These are phyloP conservation scores for Mactromeris polynyma DNA, from an alignment of 2,888 invertebrate species.

Conservation along the genomic window DNA sequence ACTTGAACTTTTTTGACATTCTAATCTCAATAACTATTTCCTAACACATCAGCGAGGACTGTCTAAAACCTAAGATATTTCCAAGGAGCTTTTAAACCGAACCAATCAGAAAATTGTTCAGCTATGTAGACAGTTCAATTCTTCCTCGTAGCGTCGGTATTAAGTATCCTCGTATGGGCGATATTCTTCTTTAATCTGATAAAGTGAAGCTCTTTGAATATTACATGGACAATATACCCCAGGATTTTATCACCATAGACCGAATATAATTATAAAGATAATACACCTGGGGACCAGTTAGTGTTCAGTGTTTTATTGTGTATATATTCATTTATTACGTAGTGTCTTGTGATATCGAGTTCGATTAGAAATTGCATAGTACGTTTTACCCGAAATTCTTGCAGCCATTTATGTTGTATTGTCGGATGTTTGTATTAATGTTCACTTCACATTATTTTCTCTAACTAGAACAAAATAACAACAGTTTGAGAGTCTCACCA, in stretches of 20 bases:
- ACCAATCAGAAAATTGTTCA: conserved; percentile 2
- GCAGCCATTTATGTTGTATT: too few relatives aligned
- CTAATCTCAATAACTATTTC: neutral
- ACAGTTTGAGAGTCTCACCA: too few relatives aligned
- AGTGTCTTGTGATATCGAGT: neutral
- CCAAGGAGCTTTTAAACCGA: neutral
- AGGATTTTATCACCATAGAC: neutral
- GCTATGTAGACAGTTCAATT: neutral
- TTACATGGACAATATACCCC: neutral
- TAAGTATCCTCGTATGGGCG: neutral
- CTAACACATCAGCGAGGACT: neutral
- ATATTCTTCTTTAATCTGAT: conserved; percentile 1
- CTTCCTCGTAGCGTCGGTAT: neutral
- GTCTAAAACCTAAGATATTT: neutral
- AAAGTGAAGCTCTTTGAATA: neutral
- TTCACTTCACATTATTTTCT: too few relatives aligned
- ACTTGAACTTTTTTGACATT: neutral
- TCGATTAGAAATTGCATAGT: too few relatives aligned
- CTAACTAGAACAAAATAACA: too few relatives aligned
- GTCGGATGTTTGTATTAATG: too few relatives aligned
- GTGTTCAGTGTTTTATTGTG: neutral
- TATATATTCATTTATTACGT: neutral
- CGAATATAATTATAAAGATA: neutral
- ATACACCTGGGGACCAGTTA: neutral
- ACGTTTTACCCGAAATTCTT: too few relatives aligned